Base-by-base conservation (phyloP, 2,888 invertebrate species). In the Drosophila lacicola region DNA sequence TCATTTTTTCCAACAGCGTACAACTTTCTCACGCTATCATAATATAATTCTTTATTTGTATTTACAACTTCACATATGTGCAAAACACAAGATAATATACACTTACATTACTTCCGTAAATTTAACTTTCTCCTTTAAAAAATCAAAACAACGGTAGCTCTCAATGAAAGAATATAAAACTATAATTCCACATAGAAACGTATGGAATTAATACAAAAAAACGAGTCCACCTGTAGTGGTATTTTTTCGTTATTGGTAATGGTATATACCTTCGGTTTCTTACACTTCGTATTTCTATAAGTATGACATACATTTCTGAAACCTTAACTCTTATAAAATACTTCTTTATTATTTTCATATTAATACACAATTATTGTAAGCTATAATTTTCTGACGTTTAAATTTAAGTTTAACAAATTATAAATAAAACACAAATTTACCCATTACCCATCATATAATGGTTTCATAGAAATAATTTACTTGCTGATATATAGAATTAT, bases 61-160 rank as follows among this genome's bases (percentile, higher is more conserved):
- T n/a, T 21, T 51, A 17, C 17, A 33, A 2, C 14, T 17, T 1
- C 14, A 29, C 3, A 11, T 14, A 34, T 47, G 21, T 53, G 25
- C 17, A 29, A 46, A 57, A 21, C 53, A 55, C 56, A 53, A 36
- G 42, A 42, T 39, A 36, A 37, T 44, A 45, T 45, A 19, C 56
- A 87, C 81, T 81, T 81, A 81, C 81, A 81, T 81, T 87, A 81
- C 81, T 81, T 87, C 70, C 84, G 78, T 78, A 64, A 84, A 79
- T 69, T 80, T 75, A 70, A 81, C 74, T 74, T 81, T 84, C 66
- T 78, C 62, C 60, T 62, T 78, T 66, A 81, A 80, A 74, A 80
- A 76, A 78, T 78, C 85, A 81, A 87, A 87, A 87, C 86, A 80
- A 84, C 86, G 56, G 41, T 50, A 73, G 71, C 80, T 71, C 63